phyloP scores from a whole-genome alignment of 2,113 vertebrate species.

The Murina feae region DNA sequence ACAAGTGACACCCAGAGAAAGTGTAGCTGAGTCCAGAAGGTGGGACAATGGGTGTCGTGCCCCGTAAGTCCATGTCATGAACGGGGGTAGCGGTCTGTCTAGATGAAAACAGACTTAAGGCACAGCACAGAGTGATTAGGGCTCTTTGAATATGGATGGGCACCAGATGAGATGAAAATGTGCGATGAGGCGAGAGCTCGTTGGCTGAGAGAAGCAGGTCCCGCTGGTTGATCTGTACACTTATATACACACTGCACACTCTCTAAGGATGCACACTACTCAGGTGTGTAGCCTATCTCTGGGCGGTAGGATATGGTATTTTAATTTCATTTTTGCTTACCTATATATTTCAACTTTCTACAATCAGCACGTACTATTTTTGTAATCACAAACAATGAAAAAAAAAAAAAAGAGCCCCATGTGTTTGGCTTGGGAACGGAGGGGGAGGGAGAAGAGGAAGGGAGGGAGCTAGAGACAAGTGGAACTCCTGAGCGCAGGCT shows the following conservation, averaged over 20 bases:
- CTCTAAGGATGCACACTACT: fast-evolving
- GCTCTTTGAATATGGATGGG: not conserved
- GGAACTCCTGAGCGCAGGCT: not conserved
- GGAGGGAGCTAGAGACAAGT: not conserved
- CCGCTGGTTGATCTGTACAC: fast-evolving
- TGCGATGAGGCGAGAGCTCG: not conserved
- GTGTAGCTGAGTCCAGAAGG: not conserved
- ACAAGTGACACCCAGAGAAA: not conserved
- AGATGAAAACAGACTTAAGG: not conserved
- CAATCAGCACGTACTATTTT: not conserved
- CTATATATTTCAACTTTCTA: not conserved
- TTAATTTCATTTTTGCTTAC: not conserved
- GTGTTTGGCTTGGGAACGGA: not conserved
- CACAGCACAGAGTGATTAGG: not conserved
- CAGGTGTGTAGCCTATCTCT: not conserved
- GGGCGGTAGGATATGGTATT: not conserved
- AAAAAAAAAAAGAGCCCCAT: not conserved
- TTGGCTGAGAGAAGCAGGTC: not conserved
- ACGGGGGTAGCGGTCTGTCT: not conserved
- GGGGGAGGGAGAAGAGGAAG: fast-evolving
- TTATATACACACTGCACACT: fast-evolving
- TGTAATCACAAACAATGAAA: not conserved
- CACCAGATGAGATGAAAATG: not conserved
- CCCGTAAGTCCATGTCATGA: not conserved
- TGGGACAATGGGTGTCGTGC: too few species aligned